These are phyloP conservation scores for Ceramica pisi DNA, from an alignment of 2,888 invertebrate species.

Conservation along the genomic window DNA sequence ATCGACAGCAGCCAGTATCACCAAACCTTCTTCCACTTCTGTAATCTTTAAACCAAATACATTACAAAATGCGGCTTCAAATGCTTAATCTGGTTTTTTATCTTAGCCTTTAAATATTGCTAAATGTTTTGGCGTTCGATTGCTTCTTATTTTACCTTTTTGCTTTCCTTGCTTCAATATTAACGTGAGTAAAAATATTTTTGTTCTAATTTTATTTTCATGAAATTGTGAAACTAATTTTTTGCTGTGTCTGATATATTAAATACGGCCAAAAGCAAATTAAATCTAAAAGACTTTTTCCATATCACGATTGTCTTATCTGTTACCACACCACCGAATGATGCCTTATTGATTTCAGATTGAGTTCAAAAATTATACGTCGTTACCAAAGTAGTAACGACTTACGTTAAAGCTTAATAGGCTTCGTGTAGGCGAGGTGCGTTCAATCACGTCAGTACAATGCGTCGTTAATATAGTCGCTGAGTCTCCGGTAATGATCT, in stretches of 20 bases:
- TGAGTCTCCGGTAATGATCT: conserved; percentile 71
- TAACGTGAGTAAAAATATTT: conserved; percentile 4
- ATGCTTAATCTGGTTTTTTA: conserved; percentile 55
- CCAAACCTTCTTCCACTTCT: conserved; percentile 33
- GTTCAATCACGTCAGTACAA: conserved; percentile 80
- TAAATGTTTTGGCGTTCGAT: conserved; percentile 59
- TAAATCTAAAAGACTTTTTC: neutral
- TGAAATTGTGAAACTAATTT: neutral
- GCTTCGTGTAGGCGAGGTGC: conserved; percentile 77
- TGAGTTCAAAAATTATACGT: conserved; percentile 62
- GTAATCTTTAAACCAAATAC: conserved; percentile 54
- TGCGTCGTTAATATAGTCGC: conserved; percentile 80
- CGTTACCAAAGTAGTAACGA: conserved; percentile 70
- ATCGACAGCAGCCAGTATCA: conserved; percentile 13
- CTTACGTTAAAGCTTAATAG: conserved; percentile 72
- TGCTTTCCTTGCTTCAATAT: conserved; percentile 18
- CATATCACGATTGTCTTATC: neutral
- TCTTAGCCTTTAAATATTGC: conserved; percentile 48
- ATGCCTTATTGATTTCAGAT: conserved; percentile 51
- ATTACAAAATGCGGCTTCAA: conserved; percentile 50
- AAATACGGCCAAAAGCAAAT: neutral
- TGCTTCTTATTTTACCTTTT: conserved; percentile 32
- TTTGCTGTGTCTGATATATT: neutral
- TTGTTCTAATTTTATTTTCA: neutral
- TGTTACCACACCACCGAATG: conserved; percentile 15